Evolutionary conservation across 2,113 vertebrate genomes (phyloP).

Genomic region (Scomber scombrus): DNA sequence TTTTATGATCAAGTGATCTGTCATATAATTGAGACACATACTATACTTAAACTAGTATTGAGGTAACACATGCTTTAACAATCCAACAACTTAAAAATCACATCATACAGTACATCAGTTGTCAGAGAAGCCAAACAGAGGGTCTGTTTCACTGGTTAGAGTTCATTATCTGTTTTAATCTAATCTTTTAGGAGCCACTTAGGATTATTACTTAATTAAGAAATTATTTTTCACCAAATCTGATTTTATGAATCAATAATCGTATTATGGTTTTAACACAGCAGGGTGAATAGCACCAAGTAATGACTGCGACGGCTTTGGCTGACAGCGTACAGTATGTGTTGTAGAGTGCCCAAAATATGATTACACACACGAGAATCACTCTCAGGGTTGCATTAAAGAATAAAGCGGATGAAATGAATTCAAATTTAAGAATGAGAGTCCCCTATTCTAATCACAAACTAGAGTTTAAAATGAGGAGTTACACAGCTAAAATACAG

Average conservation of each 20-base stretch:
- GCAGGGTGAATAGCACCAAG: slow-evolving; percentile 49
- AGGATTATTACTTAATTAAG: slow-evolving; percentile 56
- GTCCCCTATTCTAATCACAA: not conserved
- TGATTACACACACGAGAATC: not conserved
- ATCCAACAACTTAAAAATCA: not conserved
- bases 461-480: not conserved
- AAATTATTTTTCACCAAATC: slow-evolving; percentile 52
- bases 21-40: slow-evolving; percentile 9
- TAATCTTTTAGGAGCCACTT: slow-evolving; percentile 49
- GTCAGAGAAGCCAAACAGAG: slow-evolving; percentile 17
- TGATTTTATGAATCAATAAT: slow-evolving; percentile 65
- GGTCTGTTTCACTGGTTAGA: slow-evolving; percentile 13
- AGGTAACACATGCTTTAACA: not conserved
- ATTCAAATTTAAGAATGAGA: not conserved
- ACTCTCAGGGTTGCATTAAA: not conserved
- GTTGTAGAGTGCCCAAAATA: not conserved
- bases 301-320: slow-evolving; percentile 34
- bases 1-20: not conserved
- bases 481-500: not conserved
- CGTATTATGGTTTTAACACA: slow-evolving; percentile 60
- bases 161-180: slow-evolving; percentile 28
- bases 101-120: not conserved
- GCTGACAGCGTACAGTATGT: slow-evolving; percentile 30
- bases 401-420: not conserved
- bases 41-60: not conserved